Percentiles rank a stretch among this genome's conserved stretches.
Conservation (phyloP, 2,888 invertebrate genomes). For the Acanthococcus lagerstroemiae region DNA sequence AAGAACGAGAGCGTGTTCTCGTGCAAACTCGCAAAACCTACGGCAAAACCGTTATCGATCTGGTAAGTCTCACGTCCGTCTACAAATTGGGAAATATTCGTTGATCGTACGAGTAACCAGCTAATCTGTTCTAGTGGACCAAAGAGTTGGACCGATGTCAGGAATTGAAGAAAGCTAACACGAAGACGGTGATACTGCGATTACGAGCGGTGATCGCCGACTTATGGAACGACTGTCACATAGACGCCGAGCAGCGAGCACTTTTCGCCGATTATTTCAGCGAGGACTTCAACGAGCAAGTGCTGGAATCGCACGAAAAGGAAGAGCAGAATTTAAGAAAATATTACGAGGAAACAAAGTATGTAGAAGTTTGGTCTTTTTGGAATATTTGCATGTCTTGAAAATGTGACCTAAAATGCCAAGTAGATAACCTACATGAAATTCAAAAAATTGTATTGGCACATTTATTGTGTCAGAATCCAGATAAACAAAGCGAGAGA, state of each 20-base stretch:
- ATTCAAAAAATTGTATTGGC: too few relatives aligned
- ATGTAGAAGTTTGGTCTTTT: too few relatives aligned
- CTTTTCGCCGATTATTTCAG: conserved; percentile 55
- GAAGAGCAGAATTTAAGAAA: conserved; percentile 59
- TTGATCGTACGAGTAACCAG: background rate
- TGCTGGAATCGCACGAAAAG: conserved; percentile 65
- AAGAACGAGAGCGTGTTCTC: conserved; percentile 54
- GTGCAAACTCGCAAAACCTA: conserved; percentile 48
- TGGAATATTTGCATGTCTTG: too few relatives aligned
- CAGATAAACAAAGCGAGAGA: too few relatives aligned
- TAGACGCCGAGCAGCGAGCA: conserved; percentile 51
- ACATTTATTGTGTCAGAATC: too few relatives aligned
- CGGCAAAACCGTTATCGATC: conserved; percentile 48
- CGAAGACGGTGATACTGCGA: conserved; percentile 53
- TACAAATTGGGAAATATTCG: too few relatives aligned
- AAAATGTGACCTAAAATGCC: too few relatives aligned
- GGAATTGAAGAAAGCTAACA: conserved; percentile 62
- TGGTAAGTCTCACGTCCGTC: conserved; percentile 40
- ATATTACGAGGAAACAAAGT: conserved; percentile 56
- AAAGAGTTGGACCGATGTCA: conserved; percentile 67
- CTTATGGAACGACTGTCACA: conserved; percentile 70
- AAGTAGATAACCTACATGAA: too few relatives aligned
- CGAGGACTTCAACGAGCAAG: conserved; percentile 66
- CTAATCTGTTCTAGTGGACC: conserved; percentile 44
- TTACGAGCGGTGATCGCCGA: conserved; percentile 58